These are phyloP conservation scores for Sminthurinus aureus DNA, from an alignment of 2,888 invertebrate genomes.

Conservation along the genomic window DNA sequence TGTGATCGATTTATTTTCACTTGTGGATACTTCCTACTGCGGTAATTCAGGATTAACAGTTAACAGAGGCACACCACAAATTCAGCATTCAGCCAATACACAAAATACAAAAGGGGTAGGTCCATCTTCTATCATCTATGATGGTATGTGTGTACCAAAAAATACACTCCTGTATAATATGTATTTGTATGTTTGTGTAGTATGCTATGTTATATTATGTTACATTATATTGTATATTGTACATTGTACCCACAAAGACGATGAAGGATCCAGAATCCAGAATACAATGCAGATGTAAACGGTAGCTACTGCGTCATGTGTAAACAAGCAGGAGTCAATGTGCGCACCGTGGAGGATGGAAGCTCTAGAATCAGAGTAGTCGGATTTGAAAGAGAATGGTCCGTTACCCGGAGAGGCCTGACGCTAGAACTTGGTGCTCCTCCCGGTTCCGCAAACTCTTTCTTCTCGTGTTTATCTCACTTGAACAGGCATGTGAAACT, in stretches of 20 bases:
- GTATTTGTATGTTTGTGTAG: no score
- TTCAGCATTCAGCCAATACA: background rate
- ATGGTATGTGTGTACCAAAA: no score
- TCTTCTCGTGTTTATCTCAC: background rate
- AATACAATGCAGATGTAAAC: slow-evolving; percentile 25
- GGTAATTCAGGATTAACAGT: slow-evolving; percentile 18
- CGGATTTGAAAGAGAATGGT: slow-evolving; percentile 45
- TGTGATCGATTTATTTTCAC: slow-evolving; percentile 16
- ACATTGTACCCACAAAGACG: background rate
- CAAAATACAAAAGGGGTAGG: no score
- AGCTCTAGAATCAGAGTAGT: background rate
- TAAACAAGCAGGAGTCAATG: slow-evolving; percentile 25
- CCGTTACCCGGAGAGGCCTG: slow-evolving; percentile 50
- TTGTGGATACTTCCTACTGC: slow-evolving; percentile 2
- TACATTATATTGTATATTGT: no score
- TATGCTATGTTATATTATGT: no score
- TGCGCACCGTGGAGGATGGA: slow-evolving; percentile 30
- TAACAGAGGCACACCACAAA: slow-evolving; percentile 1
- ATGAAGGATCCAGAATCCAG: background rate
- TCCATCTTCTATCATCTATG: background rate
- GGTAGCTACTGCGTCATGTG: slow-evolving; percentile 23
- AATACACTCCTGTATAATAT: no score
- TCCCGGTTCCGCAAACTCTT: slow-evolving; percentile 45
- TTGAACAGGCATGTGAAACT: background rate
- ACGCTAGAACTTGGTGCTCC: slow-evolving; percentile 46